Evolutionary conservation across 2,113 vertebrate species (phyloP), one percentile per base, ranked within the genome.

Genomic region (Neolamprologus devosi): DNA sequence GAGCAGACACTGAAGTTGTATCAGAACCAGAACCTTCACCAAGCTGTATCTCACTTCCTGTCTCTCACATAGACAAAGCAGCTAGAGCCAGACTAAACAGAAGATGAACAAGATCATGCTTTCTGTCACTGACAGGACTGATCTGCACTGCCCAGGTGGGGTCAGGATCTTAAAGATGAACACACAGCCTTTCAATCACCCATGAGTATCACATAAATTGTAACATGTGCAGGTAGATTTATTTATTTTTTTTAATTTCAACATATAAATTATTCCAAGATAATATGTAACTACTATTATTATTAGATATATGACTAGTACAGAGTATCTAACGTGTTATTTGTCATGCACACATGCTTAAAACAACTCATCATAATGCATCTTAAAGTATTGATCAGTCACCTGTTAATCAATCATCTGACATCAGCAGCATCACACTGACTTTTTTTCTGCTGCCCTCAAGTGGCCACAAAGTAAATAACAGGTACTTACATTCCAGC

Each of bases 161-260:
- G 0, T 55, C 54, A 8, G 21, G 21, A 26, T 55, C 21, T 4
- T 55, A 26, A 13, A 55, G 54, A 55, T 55, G 54, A 55, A 55
- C 54, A 1, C 54, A 55, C 54, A 13, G 21, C 21, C 4, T 55
- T 55, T 55, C 54, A 55, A 26, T 55, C 54, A 26, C 54, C 54
- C 1, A 2, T 2, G 51, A 54, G 53, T 55, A 55, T 55, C 54
- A 26, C 21, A 55, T 26, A 13, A 26, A 55, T 55, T 55, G 54
- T 26, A 26, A 26, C 54, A 26, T 2, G 21, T 0, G 30, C 0
- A 23, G 53, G 4, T 55, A 55, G 6, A 1, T 11, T 9, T 51
- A n/a, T 19, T 49, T 17, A 3, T 51, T 5, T 2, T 16, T 9
- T 54, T 12, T 6, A 23, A 55, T 23, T 8, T 55, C 53, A 55